phyloP scores from a whole-genome alignment of 64 coral and sea anemone genomes.

The Montipora capricornis region DNA sequence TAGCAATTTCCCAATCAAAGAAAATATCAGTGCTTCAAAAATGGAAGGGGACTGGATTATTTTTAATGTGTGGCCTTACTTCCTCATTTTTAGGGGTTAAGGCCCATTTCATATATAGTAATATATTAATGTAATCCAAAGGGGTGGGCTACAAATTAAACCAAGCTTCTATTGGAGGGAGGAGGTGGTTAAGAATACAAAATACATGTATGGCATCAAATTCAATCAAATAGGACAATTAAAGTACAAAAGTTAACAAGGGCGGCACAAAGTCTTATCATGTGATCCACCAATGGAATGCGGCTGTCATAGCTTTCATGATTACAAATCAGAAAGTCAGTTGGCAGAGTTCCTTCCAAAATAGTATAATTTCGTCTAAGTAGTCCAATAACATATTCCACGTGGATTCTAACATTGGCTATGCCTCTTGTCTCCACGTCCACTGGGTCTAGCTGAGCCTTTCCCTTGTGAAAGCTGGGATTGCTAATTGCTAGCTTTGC shows the following conservation, averaged over 20 bases:
- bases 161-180: too few relatives aligned
- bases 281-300: slow-evolving; percentile 14
- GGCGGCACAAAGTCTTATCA: not conserved
- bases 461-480: slow-evolving; percentile 26
- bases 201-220: not conserved
- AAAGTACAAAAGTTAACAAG: slow-evolving; percentile 5
- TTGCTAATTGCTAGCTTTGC: not conserved
- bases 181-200: too few relatives aligned
- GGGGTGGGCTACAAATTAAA: too few relatives aligned
- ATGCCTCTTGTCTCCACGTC: slow-evolving; percentile 17
- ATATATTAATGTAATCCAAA: not conserved
- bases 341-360: not conserved
- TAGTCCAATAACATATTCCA: slow-evolving; percentile 16
- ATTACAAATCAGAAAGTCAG: not conserved
- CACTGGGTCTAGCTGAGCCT: not conserved
- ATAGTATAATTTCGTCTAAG: slow-evolving; percentile 6
- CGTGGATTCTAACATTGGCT: slow-evolving; percentile 28
- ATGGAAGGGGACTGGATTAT: too few relatives aligned
- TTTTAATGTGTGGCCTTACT: too few relatives aligned
- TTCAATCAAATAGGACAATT: slow-evolving; percentile 25
- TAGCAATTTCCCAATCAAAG: too few relatives aligned
- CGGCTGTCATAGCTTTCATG: not conserved
- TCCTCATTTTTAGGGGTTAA: too few relatives aligned
- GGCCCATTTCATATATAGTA: too few relatives aligned
- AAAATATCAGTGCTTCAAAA: too few relatives aligned